These are phyloP conservation scores for Sphaerophoria rueppellii DNA, from an alignment of 2,888 invertebrate genomes.

Conservation along the genomic window DNA sequence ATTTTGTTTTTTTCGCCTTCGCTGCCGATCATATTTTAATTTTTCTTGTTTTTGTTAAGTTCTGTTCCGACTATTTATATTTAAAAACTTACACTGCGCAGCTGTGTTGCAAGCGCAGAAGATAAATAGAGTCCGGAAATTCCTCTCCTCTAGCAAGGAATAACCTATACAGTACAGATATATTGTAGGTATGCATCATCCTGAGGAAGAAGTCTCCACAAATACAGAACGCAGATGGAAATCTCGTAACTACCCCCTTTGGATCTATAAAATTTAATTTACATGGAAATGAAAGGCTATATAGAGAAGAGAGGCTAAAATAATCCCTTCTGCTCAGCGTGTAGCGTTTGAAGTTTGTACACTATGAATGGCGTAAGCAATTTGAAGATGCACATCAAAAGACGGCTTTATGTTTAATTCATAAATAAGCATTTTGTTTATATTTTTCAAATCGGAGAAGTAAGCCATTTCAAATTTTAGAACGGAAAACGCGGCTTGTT, in stretches of 20 bases:
- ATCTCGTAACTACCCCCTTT: constrained; percentile 59
- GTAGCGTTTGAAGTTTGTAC: constrained; percentile 41
- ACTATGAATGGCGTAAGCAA: constrained; percentile 51
- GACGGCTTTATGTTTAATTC: constrained; percentile 56
- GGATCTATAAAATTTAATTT: constrained; percentile 68
- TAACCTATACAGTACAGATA: no score
- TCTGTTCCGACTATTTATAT: constrained; percentile 9
- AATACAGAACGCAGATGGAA: constrained; percentile 45
- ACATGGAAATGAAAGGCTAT: constrained; percentile 62
- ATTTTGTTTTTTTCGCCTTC: constrained; percentile 39
- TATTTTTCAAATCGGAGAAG: constrained; percentile 61
- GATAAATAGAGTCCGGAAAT: constrained; percentile 33
- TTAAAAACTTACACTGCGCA: constrained; percentile 42
- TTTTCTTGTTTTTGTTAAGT: constrained; percentile 23
- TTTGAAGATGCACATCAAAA: constrained; percentile 62
- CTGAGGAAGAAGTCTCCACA: constrained; percentile 16
- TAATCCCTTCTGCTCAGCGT: constrained; percentile 19
- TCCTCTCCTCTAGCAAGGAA: constrained; percentile 22
- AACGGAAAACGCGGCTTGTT: no score
- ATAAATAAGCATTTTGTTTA: constrained; percentile 30
- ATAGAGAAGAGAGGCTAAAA: not conserved
- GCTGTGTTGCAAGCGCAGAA: constrained; percentile 20
- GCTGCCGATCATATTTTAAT: not conserved
- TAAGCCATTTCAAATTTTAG: constrained; percentile 40
- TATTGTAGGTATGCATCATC: no score